phyloP scores from a whole-genome alignment of 2,113 vertebrate species.

The Nothocercus julius region DNA sequence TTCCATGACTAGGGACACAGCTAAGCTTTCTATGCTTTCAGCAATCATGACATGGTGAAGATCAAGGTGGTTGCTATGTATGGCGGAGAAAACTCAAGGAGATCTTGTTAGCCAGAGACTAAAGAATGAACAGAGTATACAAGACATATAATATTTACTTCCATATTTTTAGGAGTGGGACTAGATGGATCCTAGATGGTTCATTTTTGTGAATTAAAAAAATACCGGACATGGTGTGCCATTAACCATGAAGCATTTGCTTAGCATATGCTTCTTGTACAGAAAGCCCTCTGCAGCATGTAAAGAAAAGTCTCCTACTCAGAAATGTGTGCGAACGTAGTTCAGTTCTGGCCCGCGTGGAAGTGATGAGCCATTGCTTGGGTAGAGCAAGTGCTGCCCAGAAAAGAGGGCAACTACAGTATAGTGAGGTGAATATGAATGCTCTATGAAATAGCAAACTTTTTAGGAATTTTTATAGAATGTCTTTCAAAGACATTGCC shows the following conservation, averaged over 20 bases:
- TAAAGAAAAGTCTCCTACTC: background rate
- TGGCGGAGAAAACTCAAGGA: background rate
- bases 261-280: background rate
- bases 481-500: background rate
- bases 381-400: rapidly evolving
- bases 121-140: background rate
- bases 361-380: rapidly evolving
- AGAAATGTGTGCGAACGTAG: rapidly evolving
- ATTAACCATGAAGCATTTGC: background rate
- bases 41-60: background rate
- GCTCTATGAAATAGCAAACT: background rate
- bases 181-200: background rate
- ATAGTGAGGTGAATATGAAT: background rate
- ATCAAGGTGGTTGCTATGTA: background rate
- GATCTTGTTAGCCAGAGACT: background rate
- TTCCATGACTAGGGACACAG: background rate
- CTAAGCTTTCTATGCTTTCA: background rate
- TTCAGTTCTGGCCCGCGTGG: background rate
- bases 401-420: background rate
- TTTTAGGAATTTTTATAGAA: background rate
- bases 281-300: background rate
- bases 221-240: background rate
- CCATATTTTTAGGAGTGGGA: background rate
- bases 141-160: background rate
- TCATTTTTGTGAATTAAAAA: background rate